phyloP scores from a whole-genome alignment of 2,888 invertebrate genomes.

The Drosophila pseudotakahashii region DNA sequence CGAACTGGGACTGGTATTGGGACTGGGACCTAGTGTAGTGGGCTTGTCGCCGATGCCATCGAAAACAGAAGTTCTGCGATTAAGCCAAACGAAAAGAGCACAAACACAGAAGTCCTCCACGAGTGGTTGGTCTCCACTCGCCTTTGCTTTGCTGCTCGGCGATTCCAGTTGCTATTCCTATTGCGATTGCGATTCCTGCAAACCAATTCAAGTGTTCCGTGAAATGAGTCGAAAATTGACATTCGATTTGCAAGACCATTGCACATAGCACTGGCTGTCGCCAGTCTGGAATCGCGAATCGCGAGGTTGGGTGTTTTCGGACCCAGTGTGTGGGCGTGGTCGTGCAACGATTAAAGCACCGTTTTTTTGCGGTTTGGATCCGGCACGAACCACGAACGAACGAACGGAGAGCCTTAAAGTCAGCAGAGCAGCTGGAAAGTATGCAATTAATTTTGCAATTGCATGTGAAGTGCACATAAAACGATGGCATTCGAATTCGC shows the following conservation, averaged over 20 bases:
- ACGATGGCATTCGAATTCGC: conserved; percentile 39
- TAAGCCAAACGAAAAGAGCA: conserved; percentile 57
- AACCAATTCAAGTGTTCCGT: conserved; percentile 81
- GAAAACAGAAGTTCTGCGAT: conserved; percentile 58
- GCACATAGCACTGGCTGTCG: conserved; percentile 61
- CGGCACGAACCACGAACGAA: conserved; percentile 4
- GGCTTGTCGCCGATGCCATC: conserved; percentile 55
- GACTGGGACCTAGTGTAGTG: conserved; percentile 1
- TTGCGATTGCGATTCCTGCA: conserved; percentile 35
- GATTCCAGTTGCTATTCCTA: conserved; percentile 14
- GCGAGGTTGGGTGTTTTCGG: background rate
- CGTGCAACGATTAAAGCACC: conserved; percentile 5
- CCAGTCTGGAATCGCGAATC: conserved; percentile 7
- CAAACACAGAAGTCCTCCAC: conserved; percentile 28
- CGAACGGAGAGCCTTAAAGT: conserved; percentile 17
- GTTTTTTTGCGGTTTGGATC: conserved; percentile 13
- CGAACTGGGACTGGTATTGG: too few relatives aligned
- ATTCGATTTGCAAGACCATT: conserved; percentile 82
- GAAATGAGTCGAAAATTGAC: conserved; percentile 83
- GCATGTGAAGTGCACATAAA: conserved; percentile 53
- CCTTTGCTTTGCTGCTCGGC: conserved; percentile 4
- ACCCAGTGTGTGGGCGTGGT: background rate
- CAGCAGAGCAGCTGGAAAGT: conserved; percentile 10
- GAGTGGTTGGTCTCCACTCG: background rate
- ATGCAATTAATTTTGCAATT: conserved; percentile 48